Conservation (phyloP, 2,888 invertebrate genomes). For the Rhorus exstirpatorius region DNA sequence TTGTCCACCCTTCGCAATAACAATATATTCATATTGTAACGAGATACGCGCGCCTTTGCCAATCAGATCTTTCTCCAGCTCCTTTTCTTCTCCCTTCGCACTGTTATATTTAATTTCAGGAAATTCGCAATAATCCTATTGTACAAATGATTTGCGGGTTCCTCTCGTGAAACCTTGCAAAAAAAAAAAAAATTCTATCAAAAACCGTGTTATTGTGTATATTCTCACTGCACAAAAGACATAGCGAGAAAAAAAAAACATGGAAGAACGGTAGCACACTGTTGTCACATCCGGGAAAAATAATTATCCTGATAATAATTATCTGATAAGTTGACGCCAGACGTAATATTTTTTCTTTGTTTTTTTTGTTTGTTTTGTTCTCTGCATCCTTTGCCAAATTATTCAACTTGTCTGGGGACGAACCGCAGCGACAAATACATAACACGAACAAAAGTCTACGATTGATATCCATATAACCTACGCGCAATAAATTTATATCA, state of each 20-base stretch:
- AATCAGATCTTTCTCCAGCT: conserved; percentile 58
- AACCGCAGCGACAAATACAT: conserved; percentile 55
- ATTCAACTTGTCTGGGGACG: conserved; percentile 22
- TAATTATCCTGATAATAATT: conserved; percentile 40
- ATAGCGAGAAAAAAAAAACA: conserved; percentile 8
- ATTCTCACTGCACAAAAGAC: conserved; percentile 2
- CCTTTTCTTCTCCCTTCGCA: not conserved
- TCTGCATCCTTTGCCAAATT: conserved; percentile 29
- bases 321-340: conserved; percentile 19
- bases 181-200: conserved; percentile 1
- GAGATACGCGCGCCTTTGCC: conserved; percentile 52
- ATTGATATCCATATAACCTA: conserved; percentile 57
- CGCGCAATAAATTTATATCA: no score
- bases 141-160: conserved; percentile 34
- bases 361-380: conserved; percentile 23
- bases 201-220: not conserved
- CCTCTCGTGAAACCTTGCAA: not conserved
- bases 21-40: conserved; percentile 61
- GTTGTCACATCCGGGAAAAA: conserved; percentile 22
- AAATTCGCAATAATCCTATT: not conserved
- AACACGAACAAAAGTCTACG: conserved; percentile 62
- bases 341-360: not conserved
- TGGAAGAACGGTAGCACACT: not conserved
- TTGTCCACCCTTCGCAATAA: conserved; percentile 18
- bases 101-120: not conserved